Percentiles rank a stretch among this genome's conserved stretches.
Conservation (phyloP, 2,888 invertebrate species). For the Cephus nigrinus region DNA sequence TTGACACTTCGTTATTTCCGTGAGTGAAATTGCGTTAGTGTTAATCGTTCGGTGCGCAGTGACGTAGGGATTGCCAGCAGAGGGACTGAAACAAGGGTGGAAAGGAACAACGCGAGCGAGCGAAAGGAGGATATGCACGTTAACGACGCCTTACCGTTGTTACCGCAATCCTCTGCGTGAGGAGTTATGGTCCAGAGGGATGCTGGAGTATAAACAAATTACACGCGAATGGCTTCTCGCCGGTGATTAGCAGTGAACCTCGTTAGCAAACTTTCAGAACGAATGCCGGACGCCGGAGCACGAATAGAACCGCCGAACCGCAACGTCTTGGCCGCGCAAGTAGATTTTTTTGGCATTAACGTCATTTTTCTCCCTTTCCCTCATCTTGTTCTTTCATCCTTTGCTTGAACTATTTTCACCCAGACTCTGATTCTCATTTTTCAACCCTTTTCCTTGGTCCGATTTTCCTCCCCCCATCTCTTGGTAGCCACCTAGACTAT, state of each 20-base stretch:
- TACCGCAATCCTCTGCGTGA: slow-evolving; percentile 11
- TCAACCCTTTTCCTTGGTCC: too few species aligned
- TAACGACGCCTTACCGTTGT: too few species aligned
- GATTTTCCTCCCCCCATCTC: too few species aligned
- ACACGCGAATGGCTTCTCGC: slow-evolving; percentile 60
- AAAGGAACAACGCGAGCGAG: too few species aligned
- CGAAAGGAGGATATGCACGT: not conserved
- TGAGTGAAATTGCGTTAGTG: slow-evolving; percentile 16
- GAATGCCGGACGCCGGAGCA: slow-evolving; percentile 12
- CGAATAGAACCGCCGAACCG: not conserved
- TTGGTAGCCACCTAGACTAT: too few species aligned
- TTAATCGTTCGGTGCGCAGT: slow-evolving; percentile 17
- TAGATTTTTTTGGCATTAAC: not conserved
- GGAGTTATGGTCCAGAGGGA: slow-evolving; percentile 50
- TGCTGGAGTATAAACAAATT: slow-evolving; percentile 60
- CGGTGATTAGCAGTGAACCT: slow-evolving; percentile 61
- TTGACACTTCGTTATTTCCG: slow-evolving; percentile 20
- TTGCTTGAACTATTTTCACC: not conserved
- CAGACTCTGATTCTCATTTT: too few species aligned
- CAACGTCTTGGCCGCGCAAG: not conserved
- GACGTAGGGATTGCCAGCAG: not conserved
- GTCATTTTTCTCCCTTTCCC: not conserved
- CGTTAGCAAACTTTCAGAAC: slow-evolving; percentile 54
- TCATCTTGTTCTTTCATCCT: not conserved
- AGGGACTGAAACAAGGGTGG: too few species aligned